Evolutionary conservation across 1,140 invertebrate species (phyloP), one percentile per base, ranked within the genome.

Genomic region (Drosophila tani): DNA sequence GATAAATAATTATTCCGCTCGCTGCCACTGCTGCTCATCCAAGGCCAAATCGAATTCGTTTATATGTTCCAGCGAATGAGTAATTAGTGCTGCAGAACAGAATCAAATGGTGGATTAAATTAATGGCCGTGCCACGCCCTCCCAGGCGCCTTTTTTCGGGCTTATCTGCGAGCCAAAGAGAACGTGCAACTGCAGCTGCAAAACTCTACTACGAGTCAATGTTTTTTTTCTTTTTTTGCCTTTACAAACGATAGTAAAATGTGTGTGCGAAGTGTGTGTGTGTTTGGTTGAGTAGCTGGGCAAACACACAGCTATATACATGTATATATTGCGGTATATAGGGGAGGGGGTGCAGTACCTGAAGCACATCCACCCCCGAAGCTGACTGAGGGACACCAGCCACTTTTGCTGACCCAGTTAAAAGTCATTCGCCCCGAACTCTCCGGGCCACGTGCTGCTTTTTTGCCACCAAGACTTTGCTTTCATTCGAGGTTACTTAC

Each of bases 401-500:
- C 79, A 90, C 85, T 88, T 90, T 90, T 90, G 85, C 85, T 90
- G 85, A 90, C 85, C 85, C 82, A 90, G 75, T 91, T 90, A 85
- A 85, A 59, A 82, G 85, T 90, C 85, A 79, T 90, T 90, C 81
- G 75, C 86, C 63, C n/a, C 47, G 55, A 41, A 7, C 41, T 67
- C 66, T 50, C 53, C 51, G 51, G 32, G 69, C 75, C 71, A 67
- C 81, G 73, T 64, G 71, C 65, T 64, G 40, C 35, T 38, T 73
- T 73, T 75, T 63, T 49, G 51, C 46, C 41, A 24, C 35, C n/a
- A 47, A 71, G 84, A 45, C 84, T 88, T 84, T 88, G 85, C 85
- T 90, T 90, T 90, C 85, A 81, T 85, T 90, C 85, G 85, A 90
- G 85, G 85, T 90, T 90, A 85, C 79, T 85, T 90, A 84, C 85